Evolutionary conservation across 2,888 invertebrate species (phyloP), one percentile per base, ranked within the genome.

Genomic region (Lymantria dispar): DNA sequence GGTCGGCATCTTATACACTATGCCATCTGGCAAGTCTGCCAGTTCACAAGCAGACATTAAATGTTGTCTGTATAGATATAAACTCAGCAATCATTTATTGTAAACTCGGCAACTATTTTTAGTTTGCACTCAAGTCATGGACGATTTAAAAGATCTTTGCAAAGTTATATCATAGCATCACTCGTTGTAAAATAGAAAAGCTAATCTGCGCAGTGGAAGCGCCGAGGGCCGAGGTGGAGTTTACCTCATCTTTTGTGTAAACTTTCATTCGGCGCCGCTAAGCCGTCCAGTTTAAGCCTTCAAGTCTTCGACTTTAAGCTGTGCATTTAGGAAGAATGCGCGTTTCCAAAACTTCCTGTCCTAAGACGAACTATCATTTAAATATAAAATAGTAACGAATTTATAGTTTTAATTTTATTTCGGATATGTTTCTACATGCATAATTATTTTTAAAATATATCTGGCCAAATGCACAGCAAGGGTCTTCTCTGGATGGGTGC

Each of bases 171-270:
- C 55, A 44, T 50, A 48, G 46, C 39, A 53, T 55, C 50, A 53
- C 45, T 50, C 43, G 48, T 52, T 55, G 53, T 66, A 56, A 70
- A 68, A 71, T 65, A 70, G 69, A 58, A 66, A 66, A 74, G 70
- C 63, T 75, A 76, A 75, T 72, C 71, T 70, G 50, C 54, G 44
- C 57, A 60, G 52, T 70, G 71, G 74, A 70, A 60, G 54, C 66
- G 68, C 64, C 52, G 60, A 67, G 60, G 67, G 68, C 64, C 52
- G 60, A 67, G 60, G 67, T 58, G 64, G 61, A 72, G 70, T 76
- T 79, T 77, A 33, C 33, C 10, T 33, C 33, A 87, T 85, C 85
- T 80, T 78, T 78, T 77, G 81, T 80, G 83, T 80, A 87, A 86
- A 86, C 85, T 85, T 80, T 81, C 79, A 79, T 83, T 85, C 73